Percentiles rank a stretch among this genome's conserved stretches.
phyloP scores from a whole-genome alignment of 2,888 invertebrate genomes.

The Tachina fera region DNA sequence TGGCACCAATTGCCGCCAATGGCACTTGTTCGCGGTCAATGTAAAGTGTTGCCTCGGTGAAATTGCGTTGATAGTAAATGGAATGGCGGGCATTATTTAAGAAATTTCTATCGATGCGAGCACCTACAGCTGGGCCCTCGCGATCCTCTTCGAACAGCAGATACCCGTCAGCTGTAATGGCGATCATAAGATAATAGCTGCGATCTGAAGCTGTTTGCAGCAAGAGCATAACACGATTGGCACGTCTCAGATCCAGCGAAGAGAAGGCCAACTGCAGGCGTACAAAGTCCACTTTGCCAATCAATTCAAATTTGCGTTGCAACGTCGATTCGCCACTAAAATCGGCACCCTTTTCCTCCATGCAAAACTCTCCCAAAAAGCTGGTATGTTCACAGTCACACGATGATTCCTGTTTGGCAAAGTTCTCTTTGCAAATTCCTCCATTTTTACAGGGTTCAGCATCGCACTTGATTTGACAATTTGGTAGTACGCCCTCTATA shows the following conservation, averaged over 20 bases:
- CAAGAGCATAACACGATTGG: constrained; percentile 90
- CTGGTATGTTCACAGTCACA: constrained; percentile 96
- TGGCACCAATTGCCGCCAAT: constrained; percentile 87
- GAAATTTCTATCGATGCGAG: constrained; percentile 91
- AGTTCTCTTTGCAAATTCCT: constrained; percentile 94
- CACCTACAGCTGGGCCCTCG: constrained; percentile 87
- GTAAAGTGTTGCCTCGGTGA: constrained; percentile 88
- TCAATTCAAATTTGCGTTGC: constrained; percentile 89
- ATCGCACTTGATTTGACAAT: constrained; percentile 95
- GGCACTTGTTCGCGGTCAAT: constrained; percentile 91
- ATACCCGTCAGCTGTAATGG: constrained; percentile 92
- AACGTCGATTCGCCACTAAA: constrained; percentile 94
- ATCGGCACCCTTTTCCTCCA: constrained; percentile 94
- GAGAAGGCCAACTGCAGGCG: constrained; percentile 95
- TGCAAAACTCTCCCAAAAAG: constrained; percentile 94
- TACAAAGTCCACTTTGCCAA: constrained; percentile 88
- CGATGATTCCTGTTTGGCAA: constrained; percentile 91
- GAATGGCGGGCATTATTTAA: constrained; percentile 91
- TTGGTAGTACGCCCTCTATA: constrained; percentile 88
- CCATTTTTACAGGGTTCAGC: constrained; percentile 93
- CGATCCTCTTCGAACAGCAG: constrained; percentile 93
- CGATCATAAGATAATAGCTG: constrained; percentile 92
- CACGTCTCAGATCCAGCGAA: constrained; percentile 90
- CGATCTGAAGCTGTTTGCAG: constrained; percentile 93
- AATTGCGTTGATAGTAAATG: constrained; percentile 88